Percentiles rank a stretch among this genome's conserved stretches.
Conservation (phyloP, 2,797 vertebrate genomes). For the Meriones psammophilus region DNA sequence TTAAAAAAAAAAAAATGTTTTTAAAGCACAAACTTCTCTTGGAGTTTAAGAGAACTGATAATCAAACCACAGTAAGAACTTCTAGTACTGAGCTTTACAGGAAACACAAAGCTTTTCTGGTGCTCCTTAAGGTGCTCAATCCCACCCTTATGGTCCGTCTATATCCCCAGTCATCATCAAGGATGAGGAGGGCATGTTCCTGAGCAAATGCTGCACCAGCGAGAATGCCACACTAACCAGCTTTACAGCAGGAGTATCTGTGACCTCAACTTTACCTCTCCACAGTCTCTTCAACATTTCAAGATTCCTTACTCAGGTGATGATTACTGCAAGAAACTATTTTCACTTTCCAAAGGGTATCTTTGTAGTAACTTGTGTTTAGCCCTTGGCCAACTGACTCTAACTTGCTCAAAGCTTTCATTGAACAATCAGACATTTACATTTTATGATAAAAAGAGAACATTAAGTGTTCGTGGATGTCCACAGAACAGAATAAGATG, state of each 20-base stretch:
- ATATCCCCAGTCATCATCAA: not conserved
- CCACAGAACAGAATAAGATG: not conserved
- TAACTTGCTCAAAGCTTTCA: not conserved
- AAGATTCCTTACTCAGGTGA: not conserved
- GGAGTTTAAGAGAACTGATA: constrained; percentile 12
- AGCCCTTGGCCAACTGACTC: not conserved
- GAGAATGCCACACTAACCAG: not conserved
- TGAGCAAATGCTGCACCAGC: not conserved
- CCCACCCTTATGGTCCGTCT: not conserved
- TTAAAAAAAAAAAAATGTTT: too few species aligned
- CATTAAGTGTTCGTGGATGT: not conserved
- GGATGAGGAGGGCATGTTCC: not conserved
- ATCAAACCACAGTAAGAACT: not conserved
- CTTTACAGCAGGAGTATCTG: not conserved
- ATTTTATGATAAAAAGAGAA: not conserved
- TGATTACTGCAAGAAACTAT: not conserved
- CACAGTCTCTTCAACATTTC: not conserved
- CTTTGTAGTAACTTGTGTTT: not conserved
- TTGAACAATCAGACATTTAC: not conserved
- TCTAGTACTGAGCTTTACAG: not conserved
- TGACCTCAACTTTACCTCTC: not conserved
- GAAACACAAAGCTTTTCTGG: not conserved
- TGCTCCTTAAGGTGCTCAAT: not conserved
- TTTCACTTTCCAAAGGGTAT: not conserved
- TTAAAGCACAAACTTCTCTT: not conserved